Evolutionary conservation across 2,797 vertebrate species (phyloP).

Genomic region (Philypnodon macrostomus): DNA sequence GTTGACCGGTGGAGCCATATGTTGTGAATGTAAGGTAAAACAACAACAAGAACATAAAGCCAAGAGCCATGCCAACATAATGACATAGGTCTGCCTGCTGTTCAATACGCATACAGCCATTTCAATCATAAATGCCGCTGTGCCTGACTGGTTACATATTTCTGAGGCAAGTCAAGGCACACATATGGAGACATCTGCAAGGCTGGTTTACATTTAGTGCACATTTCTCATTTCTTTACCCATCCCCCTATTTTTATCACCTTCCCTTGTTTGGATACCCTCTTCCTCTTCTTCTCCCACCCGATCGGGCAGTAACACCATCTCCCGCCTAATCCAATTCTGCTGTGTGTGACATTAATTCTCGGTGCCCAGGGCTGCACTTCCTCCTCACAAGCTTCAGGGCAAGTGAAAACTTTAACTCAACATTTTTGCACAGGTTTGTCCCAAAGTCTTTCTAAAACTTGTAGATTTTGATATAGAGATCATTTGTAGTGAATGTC

Average conservation of each 20-base stretch:
- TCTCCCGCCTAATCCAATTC: conserved; percentile 72
- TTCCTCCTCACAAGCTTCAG: conserved; percentile 39
- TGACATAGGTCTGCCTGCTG: conserved; percentile 46
- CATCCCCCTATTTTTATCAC: conserved; percentile 25
- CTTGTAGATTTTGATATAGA: too few species aligned
- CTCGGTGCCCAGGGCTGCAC: conserved; percentile 51
- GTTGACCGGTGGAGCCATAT: conserved; percentile 29
- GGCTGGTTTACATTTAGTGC: conserved; percentile 39
- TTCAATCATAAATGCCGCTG: conserved; percentile 48
- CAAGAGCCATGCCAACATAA: conserved; percentile 40
- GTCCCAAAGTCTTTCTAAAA: conserved; percentile 20
- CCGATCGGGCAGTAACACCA: conserved; percentile 61
- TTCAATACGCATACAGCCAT: conserved; percentile 29
- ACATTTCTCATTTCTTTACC: conserved; percentile 34
- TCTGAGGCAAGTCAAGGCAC: conserved; percentile 46
- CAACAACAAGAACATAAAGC: conserved; percentile 51
- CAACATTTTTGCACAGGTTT: conserved; percentile 34
- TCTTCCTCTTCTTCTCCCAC: conserved; percentile 63
- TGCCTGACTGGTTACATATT: conserved; percentile 56
- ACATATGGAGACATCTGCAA: conserved; percentile 56
- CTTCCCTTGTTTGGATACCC: conserved; percentile 52
- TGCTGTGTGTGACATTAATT: conserved; percentile 64
- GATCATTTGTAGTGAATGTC: too few species aligned
- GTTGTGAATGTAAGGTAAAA: conserved; percentile 54
- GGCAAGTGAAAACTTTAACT: conserved; percentile 46